These are phyloP conservation scores for Bothrops jararaca DNA, from an alignment of 2,113 vertebrate genomes.

Conservation along the genomic window DNA sequence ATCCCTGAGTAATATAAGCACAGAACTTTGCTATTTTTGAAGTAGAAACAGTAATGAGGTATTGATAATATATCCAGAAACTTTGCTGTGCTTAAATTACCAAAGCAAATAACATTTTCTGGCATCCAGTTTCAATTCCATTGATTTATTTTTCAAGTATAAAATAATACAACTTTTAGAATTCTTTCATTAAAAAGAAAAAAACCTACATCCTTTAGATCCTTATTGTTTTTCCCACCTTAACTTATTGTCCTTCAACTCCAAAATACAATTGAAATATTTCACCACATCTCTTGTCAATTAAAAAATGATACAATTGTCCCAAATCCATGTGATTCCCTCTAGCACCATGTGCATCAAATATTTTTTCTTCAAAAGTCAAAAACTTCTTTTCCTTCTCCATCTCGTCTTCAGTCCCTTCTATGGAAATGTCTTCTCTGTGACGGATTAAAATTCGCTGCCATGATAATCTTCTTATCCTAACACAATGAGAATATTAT, in stretches of 20 bases:
- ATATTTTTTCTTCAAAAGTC: constrained; percentile 87
- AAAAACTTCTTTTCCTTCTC: constrained; percentile 77
- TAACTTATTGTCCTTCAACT: constrained; percentile 71
- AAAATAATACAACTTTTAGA: background rate
- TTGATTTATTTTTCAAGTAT: background rate
- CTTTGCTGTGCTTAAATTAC: background rate
- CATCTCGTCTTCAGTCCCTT: constrained; percentile 52
- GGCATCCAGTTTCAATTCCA: background rate
- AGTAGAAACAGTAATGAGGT: background rate
- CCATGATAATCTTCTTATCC: constrained; percentile 90
- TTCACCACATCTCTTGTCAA: constrained; percentile 81
- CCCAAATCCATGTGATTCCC: constrained; percentile 96
- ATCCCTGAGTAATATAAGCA: background rate
- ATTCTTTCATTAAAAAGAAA: constrained; percentile 22
- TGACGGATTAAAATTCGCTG: constrained; percentile 95
- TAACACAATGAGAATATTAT: constrained; percentile 57
- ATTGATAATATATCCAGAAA: background rate
- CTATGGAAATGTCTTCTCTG: constrained; percentile 85
- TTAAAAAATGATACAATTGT: constrained; percentile 90
- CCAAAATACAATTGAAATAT: constrained; percentile 88
- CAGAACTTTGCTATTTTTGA: background rate
- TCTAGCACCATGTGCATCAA: constrained; percentile 83
- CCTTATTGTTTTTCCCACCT: background rate
- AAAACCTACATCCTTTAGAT: background rate
- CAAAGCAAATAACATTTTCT: background rate